Base-by-base conservation (phyloP, 1,140 invertebrate species). In the Cherax destructor region DNA sequence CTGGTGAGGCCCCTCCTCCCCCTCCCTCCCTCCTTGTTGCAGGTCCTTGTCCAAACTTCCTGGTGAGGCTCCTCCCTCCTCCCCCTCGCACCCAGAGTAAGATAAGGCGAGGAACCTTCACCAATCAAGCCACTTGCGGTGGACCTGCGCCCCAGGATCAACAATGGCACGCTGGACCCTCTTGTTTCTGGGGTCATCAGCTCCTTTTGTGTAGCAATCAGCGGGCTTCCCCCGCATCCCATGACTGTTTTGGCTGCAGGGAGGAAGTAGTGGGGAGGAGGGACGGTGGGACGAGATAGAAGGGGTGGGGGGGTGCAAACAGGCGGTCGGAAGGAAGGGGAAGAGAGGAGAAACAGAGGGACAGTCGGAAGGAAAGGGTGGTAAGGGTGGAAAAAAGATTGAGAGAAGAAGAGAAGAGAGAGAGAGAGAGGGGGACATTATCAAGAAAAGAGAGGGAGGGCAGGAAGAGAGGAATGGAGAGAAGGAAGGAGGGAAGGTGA, bases 121-220 rank as follows among this genome's bases (percentile, higher is more conserved):
- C 84, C 24, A 86, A 76, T 86, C 50, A 50, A 59, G 52, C 74
- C 85, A 86, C 74, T 86, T 50, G 69, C 7, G 30, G 85, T 56
- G 30, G 24, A 78, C 47, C n/a, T 76, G 74, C 52, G 76, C 41
- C 47, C 52, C 41, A 21, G 41, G 74, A 5, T 30, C 74, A 11
- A 86, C 85, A 86, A 86, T 78, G 85, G 85, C 74, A 61, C 69
- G 6, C 24, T 24, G 41, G 74, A 16, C 74, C 74, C 52, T 86
- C 52, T 74, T 78, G 76, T 86, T 78, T 86, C 49, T 86, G 74
- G 41, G 85, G 49, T 78, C 85, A 86, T 86, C 85, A 86, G 50
- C 69, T 52, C 49, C 85, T 9, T 78, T 86, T 86, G 85, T 86
- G 85, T 59, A 72, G 52, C 74, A 86, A 86, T 86, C 72, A 86